phyloP scores from a whole-genome alignment of 2,888 invertebrate genomes.

The Barypeithes pellucidus region DNA sequence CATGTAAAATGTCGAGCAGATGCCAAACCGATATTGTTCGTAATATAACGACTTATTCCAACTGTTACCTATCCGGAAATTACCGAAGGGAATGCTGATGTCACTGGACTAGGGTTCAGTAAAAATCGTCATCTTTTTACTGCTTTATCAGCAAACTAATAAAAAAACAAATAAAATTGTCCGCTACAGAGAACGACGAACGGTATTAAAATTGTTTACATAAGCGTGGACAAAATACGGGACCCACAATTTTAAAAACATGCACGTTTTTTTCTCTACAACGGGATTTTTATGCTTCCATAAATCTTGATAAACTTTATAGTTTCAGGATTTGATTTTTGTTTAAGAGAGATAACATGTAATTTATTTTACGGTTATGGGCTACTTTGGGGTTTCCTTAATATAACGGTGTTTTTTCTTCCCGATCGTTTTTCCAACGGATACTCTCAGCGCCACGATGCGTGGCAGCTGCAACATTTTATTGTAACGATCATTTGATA shows the following conservation, averaged over 20 bases:
- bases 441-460: not conserved
- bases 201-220: constrained; percentile 30
- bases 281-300: constrained; percentile 30
- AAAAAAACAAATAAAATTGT: constrained; percentile 37
- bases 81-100: too few relatives aligned
- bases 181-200: constrained; percentile 17
- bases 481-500: not conserved
- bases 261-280: constrained; percentile 23
- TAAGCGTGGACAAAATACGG: constrained; percentile 13
- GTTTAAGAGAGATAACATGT: constrained; percentile 18
- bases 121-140: constrained; percentile 19
- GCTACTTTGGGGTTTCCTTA: constrained; percentile 23
- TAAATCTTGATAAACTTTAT: constrained; percentile 40
- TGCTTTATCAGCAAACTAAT: constrained; percentile 32
- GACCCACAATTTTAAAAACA: constrained; percentile 28
- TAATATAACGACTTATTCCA: too few relatives aligned
- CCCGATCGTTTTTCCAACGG: not conserved
- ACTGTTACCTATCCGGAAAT: too few relatives aligned
- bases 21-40: too few relatives aligned
- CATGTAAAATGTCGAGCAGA: too few relatives aligned
- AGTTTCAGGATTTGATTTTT: constrained; percentile 23
- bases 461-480: not conserved
- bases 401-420: constrained; percentile 12
- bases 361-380: constrained; percentile 34
- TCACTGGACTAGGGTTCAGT: too few relatives aligned